These are phyloP conservation scores for Microcaecilia unicolor DNA, from an alignment of 2,797 vertebrate species.

Conservation along the genomic window DNA sequence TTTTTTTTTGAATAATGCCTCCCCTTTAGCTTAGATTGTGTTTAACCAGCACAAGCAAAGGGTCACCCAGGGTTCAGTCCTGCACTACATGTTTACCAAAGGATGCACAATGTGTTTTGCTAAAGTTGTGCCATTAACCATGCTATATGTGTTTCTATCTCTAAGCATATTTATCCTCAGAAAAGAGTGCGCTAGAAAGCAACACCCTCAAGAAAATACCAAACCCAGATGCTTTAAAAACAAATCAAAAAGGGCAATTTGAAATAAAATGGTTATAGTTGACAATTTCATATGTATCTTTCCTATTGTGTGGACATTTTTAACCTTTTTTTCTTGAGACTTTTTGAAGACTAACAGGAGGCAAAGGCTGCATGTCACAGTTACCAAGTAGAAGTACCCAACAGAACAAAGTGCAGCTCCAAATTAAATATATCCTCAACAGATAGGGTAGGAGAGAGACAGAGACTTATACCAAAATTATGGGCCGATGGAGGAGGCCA, in stretches of 20 bases:
- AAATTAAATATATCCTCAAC: no score
- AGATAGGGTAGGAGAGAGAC: no score
- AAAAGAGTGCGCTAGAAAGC: conserved; percentile 50
- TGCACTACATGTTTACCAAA: conserved; percentile 66
- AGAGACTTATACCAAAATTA: no score
- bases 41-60: conserved; percentile 60
- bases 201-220: conserved; percentile 42
- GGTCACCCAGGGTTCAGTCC: conserved; percentile 72
- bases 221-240: conserved; percentile 14
- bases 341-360: conserved; percentile 24
- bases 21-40: conserved; percentile 53
- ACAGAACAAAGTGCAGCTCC: no score
- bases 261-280: no score
- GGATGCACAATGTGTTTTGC: conserved; percentile 68
- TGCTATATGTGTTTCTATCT: conserved; percentile 64
- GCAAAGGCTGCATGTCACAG: no score
- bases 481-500: no score
- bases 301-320: conserved; percentile 27
- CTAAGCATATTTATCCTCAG: conserved; percentile 56
- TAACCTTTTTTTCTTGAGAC: conserved; percentile 22
- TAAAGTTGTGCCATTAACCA: conserved; percentile 62
- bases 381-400: no score
- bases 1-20: conserved; percentile 56
- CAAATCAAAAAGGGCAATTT: no score
- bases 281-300: conserved; percentile 15